Conservation (phyloP, 64 coral and sea anemone genomes). For the Montipora sp. region DNA sequence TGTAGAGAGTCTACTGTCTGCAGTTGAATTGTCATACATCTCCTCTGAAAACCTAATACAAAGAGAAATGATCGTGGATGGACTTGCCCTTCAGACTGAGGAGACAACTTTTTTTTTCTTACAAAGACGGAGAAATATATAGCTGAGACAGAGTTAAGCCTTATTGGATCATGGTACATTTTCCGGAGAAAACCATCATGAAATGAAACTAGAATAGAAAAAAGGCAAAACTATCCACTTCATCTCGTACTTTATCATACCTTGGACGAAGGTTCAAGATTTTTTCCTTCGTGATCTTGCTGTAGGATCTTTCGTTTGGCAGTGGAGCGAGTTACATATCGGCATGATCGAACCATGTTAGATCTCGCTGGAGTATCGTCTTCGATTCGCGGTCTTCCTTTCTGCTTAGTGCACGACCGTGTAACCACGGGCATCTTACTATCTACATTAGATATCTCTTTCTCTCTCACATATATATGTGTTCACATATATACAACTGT, state of each 20-base stretch:
- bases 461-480: not conserved
- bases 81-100: too few species aligned
- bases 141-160: too few species aligned
- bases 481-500: not conserved
- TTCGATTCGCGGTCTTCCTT: slow-evolving; percentile 38
- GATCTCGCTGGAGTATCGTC: slow-evolving; percentile 50
- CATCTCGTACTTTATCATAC: not conserved
- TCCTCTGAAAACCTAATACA: too few species aligned
- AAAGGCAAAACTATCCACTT: not conserved
- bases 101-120: too few species aligned
- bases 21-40: too few species aligned
- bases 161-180: too few species aligned
- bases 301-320: slow-evolving; percentile 51
- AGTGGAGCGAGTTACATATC: slow-evolving; percentile 13
- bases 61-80: too few species aligned
- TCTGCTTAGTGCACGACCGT: slow-evolving; percentile 52
- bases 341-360: not conserved
- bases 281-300: slow-evolving; percentile 21
- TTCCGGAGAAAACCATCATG: not conserved
- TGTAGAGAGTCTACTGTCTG: too few species aligned
- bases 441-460: not conserved
- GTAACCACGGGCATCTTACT: slow-evolving; percentile 63
- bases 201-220: not conserved
- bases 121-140: too few species aligned
- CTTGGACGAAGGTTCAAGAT: slow-evolving; percentile 35